These are phyloP conservation scores for Meloe dianella DNA, from an alignment of 2,888 invertebrate species.

Conservation along the genomic window DNA sequence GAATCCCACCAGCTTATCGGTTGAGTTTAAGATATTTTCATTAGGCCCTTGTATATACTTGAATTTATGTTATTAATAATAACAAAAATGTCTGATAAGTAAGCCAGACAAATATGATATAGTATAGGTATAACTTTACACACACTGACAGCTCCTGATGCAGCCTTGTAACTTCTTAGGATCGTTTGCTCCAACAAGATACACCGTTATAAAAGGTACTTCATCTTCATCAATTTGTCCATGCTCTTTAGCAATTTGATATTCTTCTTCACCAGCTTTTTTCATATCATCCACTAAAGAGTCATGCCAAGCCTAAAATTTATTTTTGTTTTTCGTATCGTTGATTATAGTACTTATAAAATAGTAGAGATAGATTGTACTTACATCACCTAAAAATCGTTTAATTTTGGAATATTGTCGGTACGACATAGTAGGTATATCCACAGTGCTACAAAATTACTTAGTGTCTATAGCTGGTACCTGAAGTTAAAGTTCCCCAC, in stretches of 20 bases:
- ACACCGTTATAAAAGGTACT: constrained; percentile 26
- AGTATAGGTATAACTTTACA: too few relatives aligned
- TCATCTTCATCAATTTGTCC: constrained; percentile 23
- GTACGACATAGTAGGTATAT: too few relatives aligned
- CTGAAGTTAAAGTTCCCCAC: too few relatives aligned
- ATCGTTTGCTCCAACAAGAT: constrained; percentile 29
- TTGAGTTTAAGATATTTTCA: too few relatives aligned
- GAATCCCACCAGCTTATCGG: too few relatives aligned
- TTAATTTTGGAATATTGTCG: background rate
- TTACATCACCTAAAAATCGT: background rate
- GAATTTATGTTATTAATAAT: too few relatives aligned
- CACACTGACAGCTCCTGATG: constrained; percentile 36
- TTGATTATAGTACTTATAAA: too few relatives aligned
- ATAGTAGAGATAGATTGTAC: too few relatives aligned
- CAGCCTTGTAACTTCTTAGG: constrained; percentile 33
- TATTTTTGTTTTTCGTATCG: too few relatives aligned
- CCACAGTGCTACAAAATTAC: background rate
- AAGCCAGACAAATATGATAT: too few relatives aligned
- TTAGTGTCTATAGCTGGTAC: background rate
- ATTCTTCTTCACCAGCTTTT: constrained; percentile 28
- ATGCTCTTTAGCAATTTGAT: constrained; percentile 11
- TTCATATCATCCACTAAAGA: too few relatives aligned
- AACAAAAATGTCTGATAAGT: too few relatives aligned
- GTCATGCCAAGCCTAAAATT: constrained; percentile 17
- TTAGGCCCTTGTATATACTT: background rate